phyloP scores from a whole-genome alignment of 1,140 invertebrate species.

The Theocolax elegans region DNA sequence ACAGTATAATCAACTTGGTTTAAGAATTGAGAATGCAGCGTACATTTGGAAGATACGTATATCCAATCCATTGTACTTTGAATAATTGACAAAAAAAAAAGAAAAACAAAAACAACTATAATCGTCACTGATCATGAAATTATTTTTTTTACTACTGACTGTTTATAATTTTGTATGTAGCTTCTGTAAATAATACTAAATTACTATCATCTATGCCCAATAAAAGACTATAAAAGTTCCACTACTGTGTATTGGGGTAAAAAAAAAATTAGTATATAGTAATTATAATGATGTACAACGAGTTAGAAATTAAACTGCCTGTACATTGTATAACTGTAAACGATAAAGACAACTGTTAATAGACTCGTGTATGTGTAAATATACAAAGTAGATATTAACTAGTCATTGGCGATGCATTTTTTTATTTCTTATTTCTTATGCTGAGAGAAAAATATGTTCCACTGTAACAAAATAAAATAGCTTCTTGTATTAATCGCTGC shows the following conservation, averaged over 20 bases:
- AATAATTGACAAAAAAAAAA: too few species aligned
- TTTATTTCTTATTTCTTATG: not conserved
- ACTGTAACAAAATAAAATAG: slow-evolving; percentile 20
- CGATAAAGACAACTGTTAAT: slow-evolving; percentile 33
- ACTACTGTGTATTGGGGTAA: slow-evolving; percentile 42
- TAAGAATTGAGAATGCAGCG: too few species aligned
- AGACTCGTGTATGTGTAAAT: slow-evolving; percentile 43
- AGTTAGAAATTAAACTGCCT: slow-evolving; percentile 56
- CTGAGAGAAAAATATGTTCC: not conserved
- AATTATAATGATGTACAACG: slow-evolving; percentile 63
- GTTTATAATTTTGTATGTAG: slow-evolving; percentile 65
- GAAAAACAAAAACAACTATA: slow-evolving; percentile 56
- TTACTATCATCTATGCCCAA: slow-evolving; percentile 50
- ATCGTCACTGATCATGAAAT: slow-evolving; percentile 60
- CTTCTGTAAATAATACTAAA: slow-evolving; percentile 60
- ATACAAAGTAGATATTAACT: slow-evolving; percentile 47
- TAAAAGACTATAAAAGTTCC: slow-evolving; percentile 51
- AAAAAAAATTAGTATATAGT: slow-evolving; percentile 40
- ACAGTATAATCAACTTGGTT: too few species aligned
- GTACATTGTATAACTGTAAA: slow-evolving; percentile 54
- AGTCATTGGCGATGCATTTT: slow-evolving; percentile 46
- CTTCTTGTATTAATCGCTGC: not conserved
- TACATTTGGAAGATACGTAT: too few species aligned
- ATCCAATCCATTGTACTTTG: too few species aligned
- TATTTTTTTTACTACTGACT: slow-evolving; percentile 62